phyloP scores from a whole-genome alignment of 2,113 vertebrate species.

The Tachysurus vachellii region DNA sequence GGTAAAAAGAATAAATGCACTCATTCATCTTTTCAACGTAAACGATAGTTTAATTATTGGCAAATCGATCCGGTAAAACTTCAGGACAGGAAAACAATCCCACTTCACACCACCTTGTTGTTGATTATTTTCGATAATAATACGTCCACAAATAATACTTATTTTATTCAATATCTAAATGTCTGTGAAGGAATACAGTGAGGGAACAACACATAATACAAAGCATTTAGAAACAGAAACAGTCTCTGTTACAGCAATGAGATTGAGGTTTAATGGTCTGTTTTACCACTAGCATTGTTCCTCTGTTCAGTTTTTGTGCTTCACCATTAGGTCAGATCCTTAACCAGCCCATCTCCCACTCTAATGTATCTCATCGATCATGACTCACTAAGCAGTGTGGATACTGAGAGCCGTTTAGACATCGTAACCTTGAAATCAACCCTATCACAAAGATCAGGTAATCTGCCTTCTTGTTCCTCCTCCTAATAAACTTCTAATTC shows the following conservation, averaged over 20 bases:
- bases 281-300: background rate
- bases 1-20: no score
- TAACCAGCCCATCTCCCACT: conserved; percentile 33
- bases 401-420: conserved; percentile 22
- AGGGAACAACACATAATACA: background rate
- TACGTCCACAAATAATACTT: background rate
- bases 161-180: background rate
- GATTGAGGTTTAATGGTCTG: background rate
- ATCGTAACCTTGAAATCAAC: conserved; percentile 50
- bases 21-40: background rate
- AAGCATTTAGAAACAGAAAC: background rate
- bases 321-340: conserved; percentile 13
- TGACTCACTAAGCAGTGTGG: conserved; percentile 27
- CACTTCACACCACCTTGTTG: background rate
- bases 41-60: background rate
- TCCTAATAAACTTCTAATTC: conserved; percentile 38
- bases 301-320: background rate
- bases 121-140: background rate
- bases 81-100: background rate
- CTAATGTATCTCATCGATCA: conserved; percentile 39
- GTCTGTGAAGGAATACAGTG: background rate
- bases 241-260: background rate
- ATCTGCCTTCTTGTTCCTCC: conserved; percentile 44
- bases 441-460: conserved; percentile 37
- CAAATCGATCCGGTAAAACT: background rate